Conservation (phyloP, 2,888 invertebrate genomes). For the Zygaena filipendulae region DNA sequence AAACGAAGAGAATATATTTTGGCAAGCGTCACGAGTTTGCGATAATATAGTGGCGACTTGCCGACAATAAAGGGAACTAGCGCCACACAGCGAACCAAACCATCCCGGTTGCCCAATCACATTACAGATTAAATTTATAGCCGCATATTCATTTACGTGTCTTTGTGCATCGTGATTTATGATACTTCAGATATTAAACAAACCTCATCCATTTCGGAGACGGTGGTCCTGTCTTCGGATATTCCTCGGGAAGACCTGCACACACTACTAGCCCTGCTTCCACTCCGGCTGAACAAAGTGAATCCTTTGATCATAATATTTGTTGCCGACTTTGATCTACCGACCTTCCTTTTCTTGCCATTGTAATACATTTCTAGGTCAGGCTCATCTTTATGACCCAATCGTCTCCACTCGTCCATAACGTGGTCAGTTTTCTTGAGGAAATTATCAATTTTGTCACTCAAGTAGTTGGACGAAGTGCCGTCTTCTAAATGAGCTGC, state of each 20-base stretch:
- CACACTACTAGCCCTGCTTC: constrained; percentile 68
- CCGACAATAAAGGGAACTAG: too few relatives aligned
- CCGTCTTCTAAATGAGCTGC: constrained; percentile 82
- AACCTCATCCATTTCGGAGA: constrained; percentile 77
- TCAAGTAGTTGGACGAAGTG: constrained; percentile 81
- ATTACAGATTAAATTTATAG: constrained; percentile 25
- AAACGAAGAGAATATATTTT: constrained; percentile 35
- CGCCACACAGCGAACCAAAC: too few relatives aligned
- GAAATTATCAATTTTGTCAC: constrained; percentile 82
- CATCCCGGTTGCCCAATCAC: too few relatives aligned
- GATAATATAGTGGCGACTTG: constrained; percentile 27
- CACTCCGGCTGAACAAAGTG: constrained; percentile 70
- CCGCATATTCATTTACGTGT: too few relatives aligned
- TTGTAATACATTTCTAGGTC: constrained; percentile 40
- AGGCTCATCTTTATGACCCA: constrained; percentile 72
- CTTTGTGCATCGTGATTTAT: too few relatives aligned
- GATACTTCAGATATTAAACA: too few relatives aligned
- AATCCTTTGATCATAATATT: constrained; percentile 88
- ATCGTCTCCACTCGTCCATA: constrained; percentile 85
- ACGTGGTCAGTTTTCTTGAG: constrained; percentile 86
- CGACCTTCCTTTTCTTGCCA: constrained; percentile 48
- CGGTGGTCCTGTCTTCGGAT: constrained; percentile 73
- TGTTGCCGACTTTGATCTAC: constrained; percentile 78
- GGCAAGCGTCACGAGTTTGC: constrained; percentile 37
- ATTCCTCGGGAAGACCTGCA: constrained; percentile 61